These are phyloP conservation scores for Passer montanus DNA, from an alignment of 2,113 vertebrate genomes.

Conservation along the genomic window DNA sequence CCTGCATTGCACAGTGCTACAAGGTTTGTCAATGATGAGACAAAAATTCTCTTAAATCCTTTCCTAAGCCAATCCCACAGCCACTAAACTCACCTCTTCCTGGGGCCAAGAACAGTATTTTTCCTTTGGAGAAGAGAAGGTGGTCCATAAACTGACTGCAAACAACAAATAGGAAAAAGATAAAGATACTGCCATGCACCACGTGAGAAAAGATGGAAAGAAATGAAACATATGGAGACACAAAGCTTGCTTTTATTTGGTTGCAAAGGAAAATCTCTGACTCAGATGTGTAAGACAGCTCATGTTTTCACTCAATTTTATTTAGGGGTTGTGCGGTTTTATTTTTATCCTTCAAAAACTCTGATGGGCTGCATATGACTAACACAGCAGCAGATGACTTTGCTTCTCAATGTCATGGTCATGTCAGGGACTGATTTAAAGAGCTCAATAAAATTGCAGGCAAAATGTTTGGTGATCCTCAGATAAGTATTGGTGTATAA, in stretches of 20 bases:
- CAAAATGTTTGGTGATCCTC: not conserved
- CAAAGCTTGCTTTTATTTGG: not conserved
- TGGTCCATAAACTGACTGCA: not conserved
- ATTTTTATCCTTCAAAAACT: slow-evolving; percentile 11
- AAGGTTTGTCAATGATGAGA: not conserved
- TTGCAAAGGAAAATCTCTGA: not conserved
- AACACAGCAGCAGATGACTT: not conserved
- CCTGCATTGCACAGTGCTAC: not conserved
- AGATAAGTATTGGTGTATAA: not conserved
- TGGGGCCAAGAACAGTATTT: not conserved
- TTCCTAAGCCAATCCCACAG: not conserved
- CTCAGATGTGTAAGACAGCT: not conserved
- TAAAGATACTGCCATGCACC: not conserved
- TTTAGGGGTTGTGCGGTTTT: not conserved
- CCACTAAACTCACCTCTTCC: not conserved
- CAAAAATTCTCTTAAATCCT: not conserved
- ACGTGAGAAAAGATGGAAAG: not conserved
- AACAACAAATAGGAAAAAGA: not conserved
- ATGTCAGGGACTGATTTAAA: not conserved
- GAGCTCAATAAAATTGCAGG: not conserved
- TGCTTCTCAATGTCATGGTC: slow-evolving; percentile 21
- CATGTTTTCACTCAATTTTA: not conserved
- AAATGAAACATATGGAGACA: not conserved
- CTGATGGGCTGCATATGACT: not conserved
- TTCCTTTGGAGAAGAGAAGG: not conserved